Conservation (phyloP, 2,113 vertebrate genomes). For the Chinchilla lanigera region DNA sequence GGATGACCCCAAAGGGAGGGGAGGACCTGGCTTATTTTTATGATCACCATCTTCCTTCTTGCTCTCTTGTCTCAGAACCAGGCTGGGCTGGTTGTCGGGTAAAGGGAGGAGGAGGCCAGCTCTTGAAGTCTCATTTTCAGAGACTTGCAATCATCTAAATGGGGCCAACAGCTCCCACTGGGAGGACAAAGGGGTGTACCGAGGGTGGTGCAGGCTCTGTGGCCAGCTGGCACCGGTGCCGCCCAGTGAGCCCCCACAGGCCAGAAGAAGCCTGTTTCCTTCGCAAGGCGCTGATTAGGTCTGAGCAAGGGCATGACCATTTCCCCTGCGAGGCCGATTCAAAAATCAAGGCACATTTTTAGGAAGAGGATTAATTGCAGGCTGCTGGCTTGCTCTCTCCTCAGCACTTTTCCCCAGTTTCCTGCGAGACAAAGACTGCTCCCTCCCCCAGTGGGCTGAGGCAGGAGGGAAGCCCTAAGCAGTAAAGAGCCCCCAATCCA, state of each 20-base stretch:
- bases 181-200: neutral
- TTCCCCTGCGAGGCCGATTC: constrained; percentile 29
- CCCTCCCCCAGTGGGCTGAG: neutral
- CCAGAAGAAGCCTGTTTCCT: neutral
- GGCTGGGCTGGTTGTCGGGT: neutral
- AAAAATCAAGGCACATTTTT: constrained; percentile 60
- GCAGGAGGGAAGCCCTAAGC: too few relatives aligned
- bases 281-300: neutral
- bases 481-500: too few relatives aligned
- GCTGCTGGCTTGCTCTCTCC: neutral
- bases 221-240: constrained; percentile 40
- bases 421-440: neutral
- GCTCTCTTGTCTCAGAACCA: neutral
- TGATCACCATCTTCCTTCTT: neutral
- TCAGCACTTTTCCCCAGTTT: too few relatives aligned
- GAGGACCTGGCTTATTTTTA: too few relatives aligned
- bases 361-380: constrained; percentile 42
- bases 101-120: neutral
- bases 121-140: neutral
- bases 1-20: accelerated
- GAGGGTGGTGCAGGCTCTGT: neutral
- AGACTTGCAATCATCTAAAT: neutral
- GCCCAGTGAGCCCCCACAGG: neutral
- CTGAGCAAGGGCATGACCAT: constrained; percentile 31
- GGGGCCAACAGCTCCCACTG: neutral